Percentiles rank a stretch among this genome's conserved stretches.
Evolutionary conservation across 1,140 invertebrate species (phyloP).

Genomic region (Vollenhovia emeryi): DNA sequence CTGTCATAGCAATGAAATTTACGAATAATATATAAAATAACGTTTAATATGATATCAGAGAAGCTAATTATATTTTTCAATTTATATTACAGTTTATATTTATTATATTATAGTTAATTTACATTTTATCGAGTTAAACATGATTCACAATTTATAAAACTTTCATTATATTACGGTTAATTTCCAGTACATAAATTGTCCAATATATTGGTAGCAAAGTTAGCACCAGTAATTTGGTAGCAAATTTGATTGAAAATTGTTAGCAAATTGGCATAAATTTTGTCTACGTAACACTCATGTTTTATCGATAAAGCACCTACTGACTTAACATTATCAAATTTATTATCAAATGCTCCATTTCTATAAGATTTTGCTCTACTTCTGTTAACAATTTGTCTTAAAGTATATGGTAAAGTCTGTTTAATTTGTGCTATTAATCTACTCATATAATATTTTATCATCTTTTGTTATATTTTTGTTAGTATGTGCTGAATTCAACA

Average conservation of each 20-base stretch:
- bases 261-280: background rate
- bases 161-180: background rate
- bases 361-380: background rate
- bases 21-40: background rate
- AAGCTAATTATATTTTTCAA: slow-evolving; percentile 18
- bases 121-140: background rate
- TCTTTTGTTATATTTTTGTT: background rate
- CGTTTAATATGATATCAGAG: background rate
- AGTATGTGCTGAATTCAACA: too few species aligned
- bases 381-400: background rate
- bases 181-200: background rate
- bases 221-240: background rate
- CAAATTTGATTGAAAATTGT: background rate
- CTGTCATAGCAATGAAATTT: background rate
- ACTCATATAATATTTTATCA: background rate
- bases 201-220: too few species aligned
- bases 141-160: background rate
- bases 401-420: background rate
- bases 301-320: background rate
- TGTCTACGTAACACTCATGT: background rate
- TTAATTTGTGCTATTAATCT: background rate
- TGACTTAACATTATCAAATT: background rate
- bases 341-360: background rate
- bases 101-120: too few species aligned
- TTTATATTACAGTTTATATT: background rate